Evolutionary conservation across 1,140 invertebrate genomes (phyloP).

Genomic region (Drosophila orosa): DNA sequence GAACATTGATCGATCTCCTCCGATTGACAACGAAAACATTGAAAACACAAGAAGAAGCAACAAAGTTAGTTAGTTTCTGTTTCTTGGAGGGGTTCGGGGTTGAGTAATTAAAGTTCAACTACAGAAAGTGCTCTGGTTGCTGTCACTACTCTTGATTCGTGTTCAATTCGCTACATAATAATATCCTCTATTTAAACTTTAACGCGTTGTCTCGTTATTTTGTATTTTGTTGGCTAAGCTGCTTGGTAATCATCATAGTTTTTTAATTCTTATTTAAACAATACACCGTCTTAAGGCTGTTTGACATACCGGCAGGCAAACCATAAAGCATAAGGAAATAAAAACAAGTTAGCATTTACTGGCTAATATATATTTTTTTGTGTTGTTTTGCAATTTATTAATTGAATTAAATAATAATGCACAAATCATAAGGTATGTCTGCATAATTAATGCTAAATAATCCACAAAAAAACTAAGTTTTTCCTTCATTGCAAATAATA

Average conservation of each 20-base stretch:
- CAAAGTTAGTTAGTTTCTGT: slow-evolving; percentile 27
- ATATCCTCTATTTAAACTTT: slow-evolving; percentile 79
- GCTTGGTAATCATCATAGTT: slow-evolving; percentile 69
- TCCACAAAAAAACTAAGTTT: slow-evolving; percentile 72
- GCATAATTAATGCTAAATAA: slow-evolving; percentile 55
- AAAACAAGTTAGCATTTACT: slow-evolving; percentile 35
- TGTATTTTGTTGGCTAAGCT: slow-evolving; percentile 68
- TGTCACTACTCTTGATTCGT: slow-evolving; percentile 54
- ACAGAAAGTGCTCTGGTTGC: slow-evolving; percentile 38
- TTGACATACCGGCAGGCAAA: slow-evolving; percentile 19
- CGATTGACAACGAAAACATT: slow-evolving; percentile 52
- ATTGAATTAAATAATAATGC: slow-evolving; percentile 80
- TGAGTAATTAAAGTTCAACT: slow-evolving; percentile 48
- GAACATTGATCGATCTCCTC: slow-evolving; percentile 49
- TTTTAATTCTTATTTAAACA: slow-evolving; percentile 47
- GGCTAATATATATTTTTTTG: slow-evolving; percentile 32
- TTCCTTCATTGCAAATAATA: slow-evolving; percentile 71
- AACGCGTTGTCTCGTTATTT: slow-evolving; percentile 71
- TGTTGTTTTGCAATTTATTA: slow-evolving; percentile 57
- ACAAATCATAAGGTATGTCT: slow-evolving; percentile 69
- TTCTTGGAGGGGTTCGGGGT: slow-evolving; percentile 12
- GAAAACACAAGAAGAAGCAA: slow-evolving; percentile 62
- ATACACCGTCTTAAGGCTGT: slow-evolving; percentile 33
- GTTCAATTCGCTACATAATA: slow-evolving; percentile 72
- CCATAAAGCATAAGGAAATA: slow-evolving; percentile 33